A percentile compares a stretch with the other conserved stretches of the same genome.
Evolutionary conservation across 1,140 invertebrate species (phyloP).

Genomic region (Drosophila insularis): DNA sequence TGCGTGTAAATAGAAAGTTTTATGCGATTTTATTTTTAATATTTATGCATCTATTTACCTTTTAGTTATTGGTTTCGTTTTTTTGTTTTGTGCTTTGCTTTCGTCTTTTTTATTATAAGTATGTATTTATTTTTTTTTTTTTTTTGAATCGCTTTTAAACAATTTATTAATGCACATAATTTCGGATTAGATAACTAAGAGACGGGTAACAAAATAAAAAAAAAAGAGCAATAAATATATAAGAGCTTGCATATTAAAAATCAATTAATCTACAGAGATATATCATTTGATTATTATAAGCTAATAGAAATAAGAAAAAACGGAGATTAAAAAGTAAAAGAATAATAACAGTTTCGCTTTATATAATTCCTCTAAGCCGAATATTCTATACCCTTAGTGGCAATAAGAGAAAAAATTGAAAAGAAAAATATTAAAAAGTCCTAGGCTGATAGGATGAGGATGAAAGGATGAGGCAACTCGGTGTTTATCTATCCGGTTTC

Average conservation of each 20-base stretch:
- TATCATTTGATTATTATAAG: slow-evolving; percentile 42
- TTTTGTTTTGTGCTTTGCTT: slow-evolving; percentile 4
- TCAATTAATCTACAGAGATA: slow-evolving; percentile 51
- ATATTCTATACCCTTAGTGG: neutral
- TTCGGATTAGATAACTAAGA: slow-evolving; percentile 50
- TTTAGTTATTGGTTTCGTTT: slow-evolving; percentile 4
- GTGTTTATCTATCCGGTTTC: no score
- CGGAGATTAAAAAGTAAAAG: neutral
- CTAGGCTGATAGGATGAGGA: no score
- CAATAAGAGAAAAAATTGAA: no score
- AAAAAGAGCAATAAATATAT: neutral
- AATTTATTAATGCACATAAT: slow-evolving; percentile 59
- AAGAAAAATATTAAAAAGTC: no score
- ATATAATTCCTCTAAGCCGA: neutral
- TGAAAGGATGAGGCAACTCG: no score
- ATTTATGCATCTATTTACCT: slow-evolving; percentile 9
- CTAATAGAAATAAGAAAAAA: neutral
- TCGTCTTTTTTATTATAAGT: neutral
- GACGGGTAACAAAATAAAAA: neutral
- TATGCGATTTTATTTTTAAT: slow-evolving; percentile 11
- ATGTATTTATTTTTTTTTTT: neutral
- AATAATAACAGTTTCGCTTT: neutral
- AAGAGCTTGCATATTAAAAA: slow-evolving; percentile 47
- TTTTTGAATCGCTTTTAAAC: slow-evolving; percentile 31
- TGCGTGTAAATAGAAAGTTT: slow-evolving; percentile 53